Evolutionary conservation across 53 echinoderm and acorn worm species (phyloP).

Genomic region (Holothuria scabra): DNA sequence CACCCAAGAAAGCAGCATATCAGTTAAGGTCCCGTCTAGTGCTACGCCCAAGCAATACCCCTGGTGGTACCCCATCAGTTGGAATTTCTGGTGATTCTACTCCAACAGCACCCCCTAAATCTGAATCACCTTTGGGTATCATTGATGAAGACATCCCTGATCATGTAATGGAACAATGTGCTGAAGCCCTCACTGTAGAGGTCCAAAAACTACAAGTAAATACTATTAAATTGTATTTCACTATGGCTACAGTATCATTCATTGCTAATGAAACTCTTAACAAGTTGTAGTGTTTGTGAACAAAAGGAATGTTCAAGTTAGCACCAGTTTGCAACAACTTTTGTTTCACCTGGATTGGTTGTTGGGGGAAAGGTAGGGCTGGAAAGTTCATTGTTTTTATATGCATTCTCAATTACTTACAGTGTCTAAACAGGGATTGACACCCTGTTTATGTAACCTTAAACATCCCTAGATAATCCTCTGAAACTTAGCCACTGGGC

Average conservation of each 20-base stretch:
- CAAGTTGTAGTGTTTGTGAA: background rate
- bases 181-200: constrained; percentile 83
- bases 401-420: too few relatives aligned
- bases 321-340: too few relatives aligned
- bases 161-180: constrained; percentile 85
- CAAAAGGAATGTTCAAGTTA: too few relatives aligned
- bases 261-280: background rate
- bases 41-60: constrained; percentile 50
- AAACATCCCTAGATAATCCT: too few relatives aligned
- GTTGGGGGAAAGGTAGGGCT: too few relatives aligned
- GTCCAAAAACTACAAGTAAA: constrained; percentile 79
- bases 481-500: too few relatives aligned
- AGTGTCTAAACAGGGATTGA: too few relatives aligned
- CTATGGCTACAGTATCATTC: background rate
- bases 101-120: constrained; percentile 37
- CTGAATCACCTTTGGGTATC: constrained; percentile 63
- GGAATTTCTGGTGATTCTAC: constrained; percentile 13
- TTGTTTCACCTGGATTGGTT: too few relatives aligned
- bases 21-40: constrained; percentile 74
- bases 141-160: constrained; percentile 88
- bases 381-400: too few relatives aligned
- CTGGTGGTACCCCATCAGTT: background rate
- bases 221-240: background rate
- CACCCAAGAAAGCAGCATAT: constrained; percentile 79
- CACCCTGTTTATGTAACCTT: too few relatives aligned